Evolutionary conservation across 2,797 vertebrate genomes (phyloP).

Genomic region (Diplodus sargus): DNA sequence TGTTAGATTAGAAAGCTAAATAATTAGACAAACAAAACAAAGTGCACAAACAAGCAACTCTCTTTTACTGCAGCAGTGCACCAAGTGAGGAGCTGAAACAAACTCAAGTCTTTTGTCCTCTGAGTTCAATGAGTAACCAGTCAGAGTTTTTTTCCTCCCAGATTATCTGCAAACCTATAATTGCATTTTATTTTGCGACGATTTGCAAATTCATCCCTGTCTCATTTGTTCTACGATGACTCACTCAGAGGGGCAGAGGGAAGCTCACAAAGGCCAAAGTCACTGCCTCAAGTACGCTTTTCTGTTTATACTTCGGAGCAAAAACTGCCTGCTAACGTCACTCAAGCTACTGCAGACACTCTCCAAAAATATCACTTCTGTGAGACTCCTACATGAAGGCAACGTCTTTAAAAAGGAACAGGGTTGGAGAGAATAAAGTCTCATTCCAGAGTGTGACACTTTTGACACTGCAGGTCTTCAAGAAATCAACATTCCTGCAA

Average conservation of each 20-base stretch:
- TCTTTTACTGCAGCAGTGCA: conserved; percentile 14
- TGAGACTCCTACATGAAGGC: conserved; percentile 18
- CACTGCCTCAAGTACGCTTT: conserved; percentile 23
- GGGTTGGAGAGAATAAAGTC: conserved; percentile 21
- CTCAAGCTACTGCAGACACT: conserved; percentile 24
- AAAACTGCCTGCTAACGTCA: conserved; percentile 39
- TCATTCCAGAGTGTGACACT: conserved; percentile 14
- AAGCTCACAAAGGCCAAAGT: conserved; percentile 35
- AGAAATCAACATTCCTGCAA: conserved; percentile 11
- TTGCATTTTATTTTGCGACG: conserved; percentile 2
- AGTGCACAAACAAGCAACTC: conserved; percentile 51
- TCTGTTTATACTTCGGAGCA: conserved; percentile 19
- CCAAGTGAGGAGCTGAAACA: conserved; percentile 27
- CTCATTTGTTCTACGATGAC: conserved; percentile 16
- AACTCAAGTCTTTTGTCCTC: conserved; percentile 30
- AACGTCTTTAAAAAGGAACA: conserved; percentile 17
- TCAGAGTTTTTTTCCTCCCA: neutral
- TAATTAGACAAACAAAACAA: conserved; percentile 53
- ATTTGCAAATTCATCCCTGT: conserved; percentile 11
- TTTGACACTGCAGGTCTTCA: neutral
- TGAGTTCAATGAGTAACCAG: conserved; percentile 24
- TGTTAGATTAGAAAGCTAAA: conserved; percentile 54
- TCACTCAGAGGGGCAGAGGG: conserved; percentile 10
- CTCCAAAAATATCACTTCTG: conserved; percentile 36
- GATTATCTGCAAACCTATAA: no score